Base-by-base conservation (phyloP, 2,797 vertebrate genomes). In the Phataginus tetradactyla region DNA sequence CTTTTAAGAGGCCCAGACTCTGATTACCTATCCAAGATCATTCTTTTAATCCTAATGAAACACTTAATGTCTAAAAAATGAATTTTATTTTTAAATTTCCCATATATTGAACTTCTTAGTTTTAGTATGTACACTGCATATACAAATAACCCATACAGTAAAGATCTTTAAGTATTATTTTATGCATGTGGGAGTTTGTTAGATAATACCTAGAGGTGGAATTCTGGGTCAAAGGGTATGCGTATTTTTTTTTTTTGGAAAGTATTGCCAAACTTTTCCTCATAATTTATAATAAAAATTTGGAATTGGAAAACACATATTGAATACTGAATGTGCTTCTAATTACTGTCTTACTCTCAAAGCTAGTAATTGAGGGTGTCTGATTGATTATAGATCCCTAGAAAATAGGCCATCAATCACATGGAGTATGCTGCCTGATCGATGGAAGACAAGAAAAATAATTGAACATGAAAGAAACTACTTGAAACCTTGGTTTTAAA, bases 201-300 rank as follows among this genome's bases (percentile, higher is more conserved):
- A 88, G 32, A 42, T 64, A 57, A 89, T n/a, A 92, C 21, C 53
- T 61, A 84, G 7, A 80, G 55, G 34, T 27, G 18, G 49, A 94
- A 84, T 92, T 91, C 55, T 86, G 14, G 63, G 21, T 68, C n/a
- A 78, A 89, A 94, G 39, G 17, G 10, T 32, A 75, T 4, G 5
- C 1, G 66, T 4, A 64, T 7, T 89, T 88, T 45, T 79, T 75
- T 75, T 79, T 59, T 81, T 85, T 37, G 51, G 4, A 81, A 88
- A 83, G n/a, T 69, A 83, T 3, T 74, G 15, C 13, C 63, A 89
- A 95, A 45, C 39, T 91, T 25, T 84, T 64, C 20, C 25, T 74
- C 34, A 55, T n/a, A 53, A 90, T 93, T 88, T 91, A 86, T 39
- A 84, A 72, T 77, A 49, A 86, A 89, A 91, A 75, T 10, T 71